Evolutionary conservation across 2,113 vertebrate species (phyloP).

Genomic region (Hippocampus mohnikei): DNA sequence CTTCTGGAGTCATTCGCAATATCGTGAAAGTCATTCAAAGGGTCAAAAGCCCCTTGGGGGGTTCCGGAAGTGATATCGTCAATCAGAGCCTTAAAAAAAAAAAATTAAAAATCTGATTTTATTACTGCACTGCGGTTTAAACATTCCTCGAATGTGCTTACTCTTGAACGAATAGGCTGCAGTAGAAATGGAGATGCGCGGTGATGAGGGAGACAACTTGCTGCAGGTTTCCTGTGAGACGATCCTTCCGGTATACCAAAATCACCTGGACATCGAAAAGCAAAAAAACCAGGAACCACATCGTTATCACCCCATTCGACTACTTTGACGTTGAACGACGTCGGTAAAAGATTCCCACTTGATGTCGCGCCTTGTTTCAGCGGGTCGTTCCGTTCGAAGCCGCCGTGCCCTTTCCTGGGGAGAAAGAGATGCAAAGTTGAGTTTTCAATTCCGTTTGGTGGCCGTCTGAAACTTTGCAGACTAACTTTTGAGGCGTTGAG

Average conservation of each 20-base stretch:
- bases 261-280: slow-evolving; percentile 37
- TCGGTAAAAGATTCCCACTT: slow-evolving; percentile 38
- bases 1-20: slow-evolving; percentile 31
- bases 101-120: not conserved
- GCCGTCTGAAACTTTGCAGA: not conserved
- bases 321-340: not conserved
- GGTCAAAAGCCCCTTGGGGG: slow-evolving; percentile 47
- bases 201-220: slow-evolving; percentile 26
- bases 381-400: slow-evolving; percentile 31
- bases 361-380: slow-evolving; percentile 46
- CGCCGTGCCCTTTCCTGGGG: slow-evolving; percentile 38
- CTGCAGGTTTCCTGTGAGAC: slow-evolving; percentile 9
- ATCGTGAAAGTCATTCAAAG: slow-evolving; percentile 33
- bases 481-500: slow-evolving; percentile 76
- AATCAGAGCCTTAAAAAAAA: slow-evolving; percentile 29
- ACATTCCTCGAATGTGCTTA: slow-evolving; percentile 12
- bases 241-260: slow-evolving; percentile 32
- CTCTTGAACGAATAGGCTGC: slow-evolving; percentile 30
- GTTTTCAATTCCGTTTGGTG: no score
- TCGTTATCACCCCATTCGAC: not conserved
- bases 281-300: not conserved
- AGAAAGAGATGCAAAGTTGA: not conserved
- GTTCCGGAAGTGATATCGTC: slow-evolving; percentile 50
- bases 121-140: not conserved
- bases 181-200: slow-evolving; percentile 47